Conservation (phyloP, 1,140 invertebrate species). For the Babylonia areolata region DNA sequence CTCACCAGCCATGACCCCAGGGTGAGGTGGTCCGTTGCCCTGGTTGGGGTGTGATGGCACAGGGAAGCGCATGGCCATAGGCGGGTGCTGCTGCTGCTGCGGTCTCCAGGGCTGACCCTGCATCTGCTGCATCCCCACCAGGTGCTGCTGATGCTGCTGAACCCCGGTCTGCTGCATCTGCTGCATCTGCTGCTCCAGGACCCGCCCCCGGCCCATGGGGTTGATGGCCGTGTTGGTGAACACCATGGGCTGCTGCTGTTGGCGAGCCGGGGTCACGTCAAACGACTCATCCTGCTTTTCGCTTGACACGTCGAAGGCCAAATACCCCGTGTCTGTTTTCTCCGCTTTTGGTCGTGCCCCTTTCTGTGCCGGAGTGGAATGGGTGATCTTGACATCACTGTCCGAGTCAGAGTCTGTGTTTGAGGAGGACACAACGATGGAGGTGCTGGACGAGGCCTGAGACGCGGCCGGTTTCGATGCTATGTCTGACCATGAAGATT, state of each 20-base stretch:
- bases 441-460: background rate
- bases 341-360: too few species aligned
- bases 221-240: background rate
- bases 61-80: background rate
- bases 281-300: background rate
- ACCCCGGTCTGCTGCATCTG: too few species aligned
- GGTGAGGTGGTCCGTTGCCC: background rate
- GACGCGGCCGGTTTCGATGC: background rate
- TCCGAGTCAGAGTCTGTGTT: slow-evolving; percentile 30
- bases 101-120: too few species aligned
- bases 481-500: too few species aligned
- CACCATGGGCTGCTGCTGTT: slow-evolving; percentile 5
- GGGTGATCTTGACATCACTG: slow-evolving; percentile 14
- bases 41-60: background rate
- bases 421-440: background rate
- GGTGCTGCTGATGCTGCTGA: too few species aligned
- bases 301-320: slow-evolving; percentile 16
- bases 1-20: slow-evolving; percentile 10
- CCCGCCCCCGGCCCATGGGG: background rate
- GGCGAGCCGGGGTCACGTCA: background rate
- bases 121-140: too few species aligned
- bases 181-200: too few species aligned
- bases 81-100: slow-evolving; percentile 8
- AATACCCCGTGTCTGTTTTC: background rate
- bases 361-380: background rate